phyloP scores from a whole-genome alignment of 2,888 invertebrate species.

The Callinectes sapidus region DNA sequence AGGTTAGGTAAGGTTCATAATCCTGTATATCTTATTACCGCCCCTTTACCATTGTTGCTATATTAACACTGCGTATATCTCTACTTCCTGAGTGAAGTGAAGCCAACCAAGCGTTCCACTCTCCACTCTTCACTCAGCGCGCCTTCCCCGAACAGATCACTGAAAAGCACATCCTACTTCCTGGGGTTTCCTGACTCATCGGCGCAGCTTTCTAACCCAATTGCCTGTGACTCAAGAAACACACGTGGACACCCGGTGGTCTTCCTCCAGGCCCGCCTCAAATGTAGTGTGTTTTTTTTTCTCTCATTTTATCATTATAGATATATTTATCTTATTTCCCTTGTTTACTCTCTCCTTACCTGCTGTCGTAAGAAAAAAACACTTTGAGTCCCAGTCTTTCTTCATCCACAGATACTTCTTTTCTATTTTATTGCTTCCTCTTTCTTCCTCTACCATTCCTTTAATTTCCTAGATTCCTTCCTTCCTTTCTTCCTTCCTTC shows the following conservation, averaged over 20 bases:
- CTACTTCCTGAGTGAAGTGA: not conserved
- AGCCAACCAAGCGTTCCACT: not conserved
- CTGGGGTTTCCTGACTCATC: not conserved
- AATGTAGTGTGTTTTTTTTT: not conserved
- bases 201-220: not conserved
- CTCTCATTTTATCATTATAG: not conserved
- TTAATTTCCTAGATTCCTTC: no score
- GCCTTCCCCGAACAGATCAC: not conserved
- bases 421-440: not conserved
- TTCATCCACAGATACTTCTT: not conserved
- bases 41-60: not conserved
- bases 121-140: not conserved
- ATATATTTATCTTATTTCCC: no score
- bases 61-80: not conserved
- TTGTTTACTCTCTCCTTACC: no score
- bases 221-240: not conserved
- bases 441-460: not conserved
- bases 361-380: not conserved
- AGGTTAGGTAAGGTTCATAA: no score
- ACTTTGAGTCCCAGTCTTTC: not conserved
- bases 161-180: not conserved
- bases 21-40: not conserved
- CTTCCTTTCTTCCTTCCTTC: no score
- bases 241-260: no score
- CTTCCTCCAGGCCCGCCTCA: not conserved